Base-by-base conservation (phyloP, 2,797 vertebrate species). In the Arrhamphus sclerolepis region DNA sequence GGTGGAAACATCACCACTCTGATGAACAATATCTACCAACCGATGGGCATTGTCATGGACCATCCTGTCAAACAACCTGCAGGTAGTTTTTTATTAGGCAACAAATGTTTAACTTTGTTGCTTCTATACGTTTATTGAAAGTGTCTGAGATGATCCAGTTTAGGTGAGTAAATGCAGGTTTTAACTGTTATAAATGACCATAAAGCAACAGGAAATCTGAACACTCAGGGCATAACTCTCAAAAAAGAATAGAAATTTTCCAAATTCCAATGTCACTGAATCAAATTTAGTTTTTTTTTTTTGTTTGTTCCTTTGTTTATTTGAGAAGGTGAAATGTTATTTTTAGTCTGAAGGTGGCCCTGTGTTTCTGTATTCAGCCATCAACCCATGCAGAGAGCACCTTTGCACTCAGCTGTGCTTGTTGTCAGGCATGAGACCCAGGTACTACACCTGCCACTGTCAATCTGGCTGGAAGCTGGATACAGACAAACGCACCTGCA, bases 381-480 rank as follows among this genome's bases (percentile, higher is more conserved):
- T 83, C 52, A 96, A 96, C 86, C 92, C 95, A 1, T 98, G 97
- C 80, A 81, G 67, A 14, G 83, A 79, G 0, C 92, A 94, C 39
- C 63, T 83, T 18, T 98, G 97, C 85, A 92, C 87, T 83, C 97
- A 98, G 58, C 89, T 98, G 34, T 98, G 97, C 74, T 89, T 98
- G 77, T 92, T 98, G 75, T 93, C 96, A 31, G 85, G 84, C 47
- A 54, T 90, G 47, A 91, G 92, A 48, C 93, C 96, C 4, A 81
- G 74, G 28, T 95, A 93, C 72, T 95, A 94, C 84, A 92, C 91
- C 51, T 98, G 97, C 78, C 93, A 91, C 78, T 98, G 97, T 75
- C 95, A 96, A 77, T 96, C 96, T 2, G 96, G 96, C 41, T 97
- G 96, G 96, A 89, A 70, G 26, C 91, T 98, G 62, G 89, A 90